Percentiles rank a stretch among this genome's conserved stretches.
phyloP scores from a whole-genome alignment of 35 echinoderm and acorn worm genomes.

The Hemicentrotus pulcherrimus region DNA sequence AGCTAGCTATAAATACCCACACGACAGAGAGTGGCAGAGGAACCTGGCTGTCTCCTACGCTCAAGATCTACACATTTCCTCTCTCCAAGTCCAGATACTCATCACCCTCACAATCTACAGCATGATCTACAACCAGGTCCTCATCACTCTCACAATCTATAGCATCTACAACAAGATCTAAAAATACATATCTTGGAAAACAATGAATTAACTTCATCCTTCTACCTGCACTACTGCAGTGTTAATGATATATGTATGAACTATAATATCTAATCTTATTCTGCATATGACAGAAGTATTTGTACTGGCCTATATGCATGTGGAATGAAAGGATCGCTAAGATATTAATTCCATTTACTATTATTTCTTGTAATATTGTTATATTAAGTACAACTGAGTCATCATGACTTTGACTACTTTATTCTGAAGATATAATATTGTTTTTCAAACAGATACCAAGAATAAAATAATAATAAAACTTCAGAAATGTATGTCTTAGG shows the following conservation, averaged over 20 bases:
- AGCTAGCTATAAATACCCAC: neutral
- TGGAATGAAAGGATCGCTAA: neutral
- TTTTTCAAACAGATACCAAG: neutral
- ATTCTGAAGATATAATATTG: neutral
- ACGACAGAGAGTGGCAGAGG: neutral
- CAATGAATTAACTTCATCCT: neutral
- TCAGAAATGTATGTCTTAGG: neutral
- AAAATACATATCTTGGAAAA: neutral
- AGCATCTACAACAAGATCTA: neutral
- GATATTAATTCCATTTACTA: neutral
- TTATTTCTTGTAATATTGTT: neutral
- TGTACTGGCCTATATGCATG: neutral
- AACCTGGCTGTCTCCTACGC: neutral
- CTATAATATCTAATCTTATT: neutral
- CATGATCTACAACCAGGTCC: neutral
- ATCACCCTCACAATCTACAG: neutral
- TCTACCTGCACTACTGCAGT: neutral
- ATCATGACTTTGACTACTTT: neutral
- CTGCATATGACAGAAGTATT: neutral
- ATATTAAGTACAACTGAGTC: neutral
- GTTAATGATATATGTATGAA: neutral
- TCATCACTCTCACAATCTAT: neutral
- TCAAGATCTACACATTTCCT: neutral
- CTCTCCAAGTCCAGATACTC: neutral
- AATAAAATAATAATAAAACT: neutral